Conservation (phyloP, 64 coral and sea anemone species). For the Dendronephthya gigantea region DNA sequence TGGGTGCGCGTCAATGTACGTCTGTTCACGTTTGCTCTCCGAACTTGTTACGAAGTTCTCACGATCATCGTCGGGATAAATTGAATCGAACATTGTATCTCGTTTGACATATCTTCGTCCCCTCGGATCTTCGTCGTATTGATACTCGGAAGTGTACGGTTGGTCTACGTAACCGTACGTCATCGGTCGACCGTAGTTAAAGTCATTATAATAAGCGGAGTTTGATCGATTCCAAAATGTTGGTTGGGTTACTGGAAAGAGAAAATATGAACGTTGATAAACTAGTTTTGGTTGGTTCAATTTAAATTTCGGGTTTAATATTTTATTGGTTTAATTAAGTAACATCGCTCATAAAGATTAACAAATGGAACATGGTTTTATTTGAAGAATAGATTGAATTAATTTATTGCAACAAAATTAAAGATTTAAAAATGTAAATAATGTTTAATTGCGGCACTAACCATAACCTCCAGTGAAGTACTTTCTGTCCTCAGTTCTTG, state of each 20-base stretch:
- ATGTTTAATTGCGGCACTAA: too few species aligned
- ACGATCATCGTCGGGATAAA: not conserved
- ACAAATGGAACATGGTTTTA: too few species aligned
- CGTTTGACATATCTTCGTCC: not conserved
- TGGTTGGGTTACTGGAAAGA: not conserved
- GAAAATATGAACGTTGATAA: not conserved
- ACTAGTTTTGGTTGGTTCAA: not conserved
- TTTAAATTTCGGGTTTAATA: too few species aligned
- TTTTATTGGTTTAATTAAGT: too few species aligned
- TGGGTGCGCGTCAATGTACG: constrained; percentile 47
- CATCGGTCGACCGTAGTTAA: not conserved
- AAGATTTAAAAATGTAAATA: too few species aligned
- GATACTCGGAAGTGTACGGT: not conserved
- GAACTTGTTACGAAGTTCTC: not conserved
- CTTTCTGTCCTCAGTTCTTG: not conserved
- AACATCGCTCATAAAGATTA: too few species aligned
- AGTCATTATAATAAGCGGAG: not conserved
- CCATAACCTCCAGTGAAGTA: not conserved
- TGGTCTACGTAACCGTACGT: not conserved
- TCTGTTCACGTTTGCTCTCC: constrained; percentile 43
- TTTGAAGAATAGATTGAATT: too few species aligned
- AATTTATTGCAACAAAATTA: too few species aligned
- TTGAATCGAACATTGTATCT: not conserved
- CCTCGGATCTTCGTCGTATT: not conserved
- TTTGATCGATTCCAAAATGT: not conserved